phyloP scores from a whole-genome alignment of 2,797 vertebrate species.

The Eulemur albifrons region DNA sequence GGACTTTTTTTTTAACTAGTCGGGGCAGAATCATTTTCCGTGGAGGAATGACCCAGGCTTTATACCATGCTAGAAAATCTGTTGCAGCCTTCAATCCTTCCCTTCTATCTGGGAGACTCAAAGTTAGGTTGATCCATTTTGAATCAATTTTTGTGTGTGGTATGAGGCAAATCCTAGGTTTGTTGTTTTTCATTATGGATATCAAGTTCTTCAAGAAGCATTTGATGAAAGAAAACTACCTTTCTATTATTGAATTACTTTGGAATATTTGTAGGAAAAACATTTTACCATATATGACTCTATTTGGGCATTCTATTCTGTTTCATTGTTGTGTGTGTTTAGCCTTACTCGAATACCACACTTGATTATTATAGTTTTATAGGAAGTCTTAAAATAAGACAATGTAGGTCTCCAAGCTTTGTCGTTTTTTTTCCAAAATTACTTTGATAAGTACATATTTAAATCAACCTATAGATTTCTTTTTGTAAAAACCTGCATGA shows the following conservation, averaged over 20 bases:
- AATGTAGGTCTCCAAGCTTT: background rate
- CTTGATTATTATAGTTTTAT: background rate
- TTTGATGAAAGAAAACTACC: background rate
- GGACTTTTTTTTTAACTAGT: background rate
- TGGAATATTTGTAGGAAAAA: background rate
- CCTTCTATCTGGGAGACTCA: background rate
- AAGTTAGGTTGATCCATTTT: background rate
- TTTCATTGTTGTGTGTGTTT: background rate
- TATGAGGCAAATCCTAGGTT: background rate
- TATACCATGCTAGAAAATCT: background rate
- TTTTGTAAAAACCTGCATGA: background rate
- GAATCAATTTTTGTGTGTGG: slow-evolving; percentile 1
- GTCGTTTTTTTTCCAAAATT: background rate
- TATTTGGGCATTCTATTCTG: background rate
- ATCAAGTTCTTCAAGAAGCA: background rate
- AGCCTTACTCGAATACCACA: background rate
- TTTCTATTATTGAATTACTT: background rate
- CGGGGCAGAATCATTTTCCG: background rate
- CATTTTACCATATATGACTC: background rate
- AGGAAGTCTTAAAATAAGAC: background rate
- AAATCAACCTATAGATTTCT: background rate
- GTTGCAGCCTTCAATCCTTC: background rate
- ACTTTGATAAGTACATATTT: background rate
- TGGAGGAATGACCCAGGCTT: background rate
- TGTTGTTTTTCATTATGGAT: background rate